A percentile compares a stretch with the other conserved stretches of the same genome.
phyloP scores from a whole-genome alignment of 2,888 invertebrate genomes.

The Cataglyphis livida region DNA sequence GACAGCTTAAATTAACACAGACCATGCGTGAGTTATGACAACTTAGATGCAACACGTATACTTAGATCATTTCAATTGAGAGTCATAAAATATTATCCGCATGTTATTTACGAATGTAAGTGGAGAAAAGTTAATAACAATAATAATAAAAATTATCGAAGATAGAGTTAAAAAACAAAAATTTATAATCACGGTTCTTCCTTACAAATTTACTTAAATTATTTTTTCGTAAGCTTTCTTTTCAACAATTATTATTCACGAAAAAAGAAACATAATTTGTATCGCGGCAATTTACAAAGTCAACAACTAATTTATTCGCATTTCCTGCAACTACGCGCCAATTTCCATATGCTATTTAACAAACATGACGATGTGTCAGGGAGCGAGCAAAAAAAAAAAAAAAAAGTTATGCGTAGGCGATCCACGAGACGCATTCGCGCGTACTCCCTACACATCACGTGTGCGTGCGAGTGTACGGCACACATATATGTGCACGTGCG shows the following conservation, averaged over 20 bases:
- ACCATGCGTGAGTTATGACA: conserved; percentile 65
- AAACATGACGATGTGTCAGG: conserved; percentile 16
- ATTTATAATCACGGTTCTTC: neutral
- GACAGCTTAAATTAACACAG: conserved; percentile 68
- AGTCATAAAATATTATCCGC: neutral
- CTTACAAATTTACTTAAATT: neutral
- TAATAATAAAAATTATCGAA: neutral
- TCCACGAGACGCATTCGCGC: conserved; percentile 3
- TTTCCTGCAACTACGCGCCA: conserved; percentile 23
- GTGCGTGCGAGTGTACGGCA: neutral
- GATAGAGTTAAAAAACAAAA: neutral
- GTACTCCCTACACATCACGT: conserved; percentile 9
- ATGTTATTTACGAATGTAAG: neutral
- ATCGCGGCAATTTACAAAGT: conserved; percentile 7
- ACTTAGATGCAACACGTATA: conserved; percentile 28
- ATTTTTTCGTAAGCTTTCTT: neutral
- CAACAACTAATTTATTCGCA: conserved; percentile 28
- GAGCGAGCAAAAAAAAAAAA: conserved; percentile 37
- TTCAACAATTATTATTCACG: neutral
- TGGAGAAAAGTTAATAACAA: neutral
- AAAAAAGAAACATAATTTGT: neutral
- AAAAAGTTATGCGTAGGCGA: conserved; percentile 59
- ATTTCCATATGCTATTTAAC: conserved; percentile 34
- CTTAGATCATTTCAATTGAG: neutral
- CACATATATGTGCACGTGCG: conserved; percentile 71